Evolutionary conservation across 2,113 vertebrate genomes (phyloP).

Genomic region (Syngnathoides biaculeatus): DNA sequence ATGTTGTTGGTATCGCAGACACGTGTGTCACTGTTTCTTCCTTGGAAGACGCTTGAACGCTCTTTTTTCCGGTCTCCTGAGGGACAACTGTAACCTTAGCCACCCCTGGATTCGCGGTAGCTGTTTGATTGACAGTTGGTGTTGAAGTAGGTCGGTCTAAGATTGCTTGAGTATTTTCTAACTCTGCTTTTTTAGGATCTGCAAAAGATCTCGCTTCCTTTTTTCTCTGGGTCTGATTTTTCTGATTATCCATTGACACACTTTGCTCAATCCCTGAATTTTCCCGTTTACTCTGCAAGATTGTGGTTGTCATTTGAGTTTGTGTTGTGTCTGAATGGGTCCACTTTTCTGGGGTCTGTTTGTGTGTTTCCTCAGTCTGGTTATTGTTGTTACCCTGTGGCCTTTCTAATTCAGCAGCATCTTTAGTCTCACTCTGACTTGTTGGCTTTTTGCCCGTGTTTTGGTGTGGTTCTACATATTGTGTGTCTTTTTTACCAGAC

Average conservation of each 20-base stretch:
- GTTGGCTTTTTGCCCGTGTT: slow-evolving; percentile 11
- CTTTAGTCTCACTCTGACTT: slow-evolving; percentile 7
- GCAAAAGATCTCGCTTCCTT: background rate
- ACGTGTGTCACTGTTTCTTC: background rate
- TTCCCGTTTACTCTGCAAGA: slow-evolving; percentile 3
- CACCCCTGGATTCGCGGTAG: slow-evolving; percentile 15
- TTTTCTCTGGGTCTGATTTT: slow-evolving; percentile 3
- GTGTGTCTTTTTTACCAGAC: slow-evolving; percentile 10
- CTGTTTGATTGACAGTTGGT: background rate
- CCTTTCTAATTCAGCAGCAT: background rate
- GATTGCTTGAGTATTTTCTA: slow-evolving; percentile 11
- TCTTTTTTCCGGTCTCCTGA: slow-evolving; percentile 13
- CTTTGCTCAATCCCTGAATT: slow-evolving; percentile 9
- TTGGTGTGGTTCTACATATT: background rate
- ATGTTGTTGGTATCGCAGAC: slow-evolving; percentile 18
- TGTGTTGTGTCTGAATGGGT: slow-evolving; percentile 11
- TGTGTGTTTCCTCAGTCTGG: slow-evolving; percentile 12
- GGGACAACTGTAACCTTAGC: slow-evolving; percentile 1
- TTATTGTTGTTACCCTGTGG: slow-evolving; percentile 1
- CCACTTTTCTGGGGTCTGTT: slow-evolving; percentile 15
- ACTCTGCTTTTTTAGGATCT: slow-evolving; percentile 15
- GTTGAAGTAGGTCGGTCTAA: slow-evolving; percentile 13
- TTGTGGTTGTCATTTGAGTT: background rate
- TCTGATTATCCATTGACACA: slow-evolving; percentile 8
- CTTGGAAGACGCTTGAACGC: slow-evolving; percentile 23